These are phyloP conservation scores for Morpho deidamia DNA, from an alignment of 2,888 invertebrate species.

Conservation along the genomic window DNA sequence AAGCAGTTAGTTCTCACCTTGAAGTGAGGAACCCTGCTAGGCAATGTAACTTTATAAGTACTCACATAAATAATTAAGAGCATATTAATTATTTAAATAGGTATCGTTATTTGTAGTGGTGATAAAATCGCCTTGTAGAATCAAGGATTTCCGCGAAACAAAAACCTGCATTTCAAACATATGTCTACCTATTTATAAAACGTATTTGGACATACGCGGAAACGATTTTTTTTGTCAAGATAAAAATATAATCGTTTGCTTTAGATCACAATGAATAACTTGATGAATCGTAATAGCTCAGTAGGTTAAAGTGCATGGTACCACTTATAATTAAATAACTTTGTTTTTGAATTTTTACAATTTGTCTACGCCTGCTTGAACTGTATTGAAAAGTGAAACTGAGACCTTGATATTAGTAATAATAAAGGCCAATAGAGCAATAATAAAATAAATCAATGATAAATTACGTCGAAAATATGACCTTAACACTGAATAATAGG, in stretches of 20 bases:
- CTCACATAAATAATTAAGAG: too few species aligned
- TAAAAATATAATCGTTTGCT: background rate
- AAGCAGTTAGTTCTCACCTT: too few species aligned
- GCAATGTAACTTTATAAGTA: too few species aligned
- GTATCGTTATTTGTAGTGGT: background rate
- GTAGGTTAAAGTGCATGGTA: too few species aligned
- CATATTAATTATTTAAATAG: background rate
- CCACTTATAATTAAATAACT: too few species aligned
- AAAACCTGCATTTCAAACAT: background rate
- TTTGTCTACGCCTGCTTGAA: too few species aligned
- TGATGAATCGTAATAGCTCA: too few species aligned
- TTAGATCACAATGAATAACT: background rate
- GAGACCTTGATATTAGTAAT: conserved; percentile 9
- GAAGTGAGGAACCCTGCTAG: too few species aligned
- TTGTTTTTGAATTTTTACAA: background rate
- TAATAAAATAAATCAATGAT: conserved; percentile 4
- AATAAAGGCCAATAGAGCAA: conserved; percentile 7
- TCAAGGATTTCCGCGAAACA: background rate
- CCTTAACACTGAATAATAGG: conserved; percentile 7
- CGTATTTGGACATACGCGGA: background rate
- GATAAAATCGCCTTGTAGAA: background rate
- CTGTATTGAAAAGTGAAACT: conserved; percentile 7
- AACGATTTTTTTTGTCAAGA: background rate
- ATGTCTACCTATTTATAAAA: background rate
- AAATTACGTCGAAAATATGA: background rate